Percentiles rank a stretch among this genome's conserved stretches.
phyloP scores from a whole-genome alignment of 35 echinoderm and acorn worm species.

The Patiria miniata region DNA sequence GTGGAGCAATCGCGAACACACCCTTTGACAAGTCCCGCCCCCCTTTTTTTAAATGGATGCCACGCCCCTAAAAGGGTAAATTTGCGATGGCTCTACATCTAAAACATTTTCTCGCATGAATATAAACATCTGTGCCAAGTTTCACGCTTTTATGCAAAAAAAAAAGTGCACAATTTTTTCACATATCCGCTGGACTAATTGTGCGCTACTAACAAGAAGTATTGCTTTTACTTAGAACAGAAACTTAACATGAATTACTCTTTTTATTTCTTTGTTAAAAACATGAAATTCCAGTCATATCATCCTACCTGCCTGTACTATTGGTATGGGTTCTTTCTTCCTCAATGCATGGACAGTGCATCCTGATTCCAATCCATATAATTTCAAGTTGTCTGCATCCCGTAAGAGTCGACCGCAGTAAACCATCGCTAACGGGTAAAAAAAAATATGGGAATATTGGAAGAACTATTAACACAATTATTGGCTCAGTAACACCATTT shows the following conservation, averaged over 20 bases:
- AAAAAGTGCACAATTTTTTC: no score
- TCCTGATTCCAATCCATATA: constrained; percentile 55
- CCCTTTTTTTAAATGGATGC: no score
- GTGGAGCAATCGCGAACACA: no score
- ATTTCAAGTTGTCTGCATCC: constrained; percentile 46
- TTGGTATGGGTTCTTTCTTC: constrained; percentile 52
- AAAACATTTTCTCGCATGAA: no score
- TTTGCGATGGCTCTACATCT: no score
- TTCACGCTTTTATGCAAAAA: no score
- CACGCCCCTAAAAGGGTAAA: no score
- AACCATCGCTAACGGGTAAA: constrained; percentile 45
- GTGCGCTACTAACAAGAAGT: no score
- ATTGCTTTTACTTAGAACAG: background rate
- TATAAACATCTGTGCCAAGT: no score
- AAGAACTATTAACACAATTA: background rate
- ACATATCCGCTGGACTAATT: no score
- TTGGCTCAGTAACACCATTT: no score
- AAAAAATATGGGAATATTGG: background rate
- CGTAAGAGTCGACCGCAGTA: constrained; percentile 77
- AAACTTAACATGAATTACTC: background rate
- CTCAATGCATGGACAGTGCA: constrained; percentile 72
- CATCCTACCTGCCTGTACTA: constrained; percentile 61
- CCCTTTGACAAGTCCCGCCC: no score
- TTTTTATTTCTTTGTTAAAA: background rate
- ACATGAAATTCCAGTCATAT: background rate